Base-by-base conservation (phyloP, 2,888 invertebrate genomes). In the Punctoribates punctum region DNA sequence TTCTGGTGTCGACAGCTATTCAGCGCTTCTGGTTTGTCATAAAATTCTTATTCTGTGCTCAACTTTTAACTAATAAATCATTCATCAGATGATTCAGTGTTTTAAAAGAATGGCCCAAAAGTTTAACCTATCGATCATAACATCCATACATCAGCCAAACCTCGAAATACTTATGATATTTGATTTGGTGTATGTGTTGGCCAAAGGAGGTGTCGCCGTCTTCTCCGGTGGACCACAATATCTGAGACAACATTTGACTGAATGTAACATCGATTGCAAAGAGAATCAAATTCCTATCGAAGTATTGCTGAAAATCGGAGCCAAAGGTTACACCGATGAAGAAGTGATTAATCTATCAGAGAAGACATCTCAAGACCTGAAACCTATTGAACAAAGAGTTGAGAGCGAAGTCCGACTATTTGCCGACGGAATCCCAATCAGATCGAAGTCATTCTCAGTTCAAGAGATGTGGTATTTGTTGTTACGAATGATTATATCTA, bases 91-190 rank as follows among this genome's bases (percentile, higher is more conserved):
- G 62, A 62, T 62, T 17, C 3, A 27, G 13, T 27, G 62, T 27
- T 62, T 27, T 29, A 8, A 29, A 27, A 4, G 29, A 62, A 1
- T 62, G 62, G 27, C 27, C 27, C 25, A 27, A 62, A 25, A 13
- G 25, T 29, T 27, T 20, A 11, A 29, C 62, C 1, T 62, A 27
- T 62, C 62, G 27, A 62, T n/a, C n/a, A n/a, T n/a, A n/a, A n/a
- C n/a, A n/a, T n/a, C n/a, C n/a, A n/a, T n/a, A n/a, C n/a, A n/a
- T 62, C 62, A 62, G 62, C 62, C 62, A 13, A 62, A 62, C 62
- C 4, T 29, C 27, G 62, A 62, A 15, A 13, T 62, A 15, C 15
- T 62, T 2, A 62, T 29, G 25, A 27, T 20, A 15, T 62, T 62
- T 20, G 62, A 62, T 29, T 4, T 29, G 9, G 2, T 62, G 4